Evolutionary conservation across 2,113 vertebrate species (phyloP).

Genomic region (Erpornis zantholeuca): DNA sequence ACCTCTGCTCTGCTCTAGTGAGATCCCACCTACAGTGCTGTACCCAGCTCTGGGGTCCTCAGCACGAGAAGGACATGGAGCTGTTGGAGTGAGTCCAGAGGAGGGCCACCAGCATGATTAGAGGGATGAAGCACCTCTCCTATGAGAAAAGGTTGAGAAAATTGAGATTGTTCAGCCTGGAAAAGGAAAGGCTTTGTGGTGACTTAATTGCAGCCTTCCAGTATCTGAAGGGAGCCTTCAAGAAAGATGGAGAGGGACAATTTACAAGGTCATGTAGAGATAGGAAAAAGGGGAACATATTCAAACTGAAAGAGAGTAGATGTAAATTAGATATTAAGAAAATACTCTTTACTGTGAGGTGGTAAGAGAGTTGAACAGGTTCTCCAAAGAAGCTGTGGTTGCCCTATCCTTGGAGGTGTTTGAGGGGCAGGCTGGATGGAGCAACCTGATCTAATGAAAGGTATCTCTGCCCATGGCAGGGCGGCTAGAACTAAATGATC

Average conservation of each 20-base stretch:
- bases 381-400: background rate
- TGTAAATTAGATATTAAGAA: background rate
- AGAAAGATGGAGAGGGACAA: background rate
- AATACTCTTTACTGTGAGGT: background rate
- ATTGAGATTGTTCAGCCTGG: background rate
- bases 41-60: background rate
- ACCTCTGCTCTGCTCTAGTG: background rate
- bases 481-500: background rate
- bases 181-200: background rate
- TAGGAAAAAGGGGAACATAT: background rate
- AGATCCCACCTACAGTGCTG: background rate
- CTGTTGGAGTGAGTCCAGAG: rapidly evolving
- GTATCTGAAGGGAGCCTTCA: background rate
- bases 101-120: rapidly evolving
- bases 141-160: background rate
- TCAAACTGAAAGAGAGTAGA: background rate
- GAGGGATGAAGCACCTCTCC: background rate
- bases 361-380: background rate
- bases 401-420: background rate
- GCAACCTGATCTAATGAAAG: background rate
- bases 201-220: background rate
- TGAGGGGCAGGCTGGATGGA: background rate
- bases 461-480: background rate
- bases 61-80: background rate
- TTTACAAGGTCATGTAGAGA: background rate